Evolutionary conservation across 2,888 invertebrate genomes (phyloP).

Genomic region (Phaonia tiefii): DNA sequence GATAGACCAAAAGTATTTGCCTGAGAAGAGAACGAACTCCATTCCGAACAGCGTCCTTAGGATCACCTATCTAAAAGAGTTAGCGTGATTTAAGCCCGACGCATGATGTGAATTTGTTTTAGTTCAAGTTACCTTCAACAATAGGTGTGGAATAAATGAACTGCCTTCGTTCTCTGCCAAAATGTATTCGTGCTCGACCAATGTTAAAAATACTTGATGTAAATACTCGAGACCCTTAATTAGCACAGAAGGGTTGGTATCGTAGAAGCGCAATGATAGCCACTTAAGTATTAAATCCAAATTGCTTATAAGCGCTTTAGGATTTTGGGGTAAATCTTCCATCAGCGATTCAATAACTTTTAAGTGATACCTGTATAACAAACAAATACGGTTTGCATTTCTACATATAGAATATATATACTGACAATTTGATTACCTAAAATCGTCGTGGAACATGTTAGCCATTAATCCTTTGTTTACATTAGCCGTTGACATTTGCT

Average conservation of each 20-base stretch:
- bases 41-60: constrained; percentile 96
- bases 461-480: constrained; percentile 92
- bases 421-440: constrained; percentile 83
- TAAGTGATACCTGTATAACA: constrained; percentile 88
- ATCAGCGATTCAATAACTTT: constrained; percentile 95
- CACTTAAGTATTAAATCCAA: constrained; percentile 97
- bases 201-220: constrained; percentile 89
- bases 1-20: constrained; percentile 92
- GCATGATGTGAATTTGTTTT: background rate
- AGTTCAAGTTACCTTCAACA: constrained; percentile 87
- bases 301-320: constrained; percentile 91
- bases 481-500: constrained; percentile 93
- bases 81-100: background rate
- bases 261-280: constrained; percentile 97
- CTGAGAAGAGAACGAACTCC: constrained; percentile 93
- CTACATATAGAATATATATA: background rate
- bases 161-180: constrained; percentile 95
- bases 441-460: constrained; percentile 97
- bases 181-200: constrained; percentile 90
- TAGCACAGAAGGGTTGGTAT: constrained; percentile 98
- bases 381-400: background rate
- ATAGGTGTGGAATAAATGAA: constrained; percentile 96
- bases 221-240: constrained; percentile 97
- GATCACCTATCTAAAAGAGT: constrained; percentile 90
- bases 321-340: constrained; percentile 90